Evolutionary conservation across 2,113 vertebrate genomes (phyloP).

Genomic region (Caretta caretta): DNA sequence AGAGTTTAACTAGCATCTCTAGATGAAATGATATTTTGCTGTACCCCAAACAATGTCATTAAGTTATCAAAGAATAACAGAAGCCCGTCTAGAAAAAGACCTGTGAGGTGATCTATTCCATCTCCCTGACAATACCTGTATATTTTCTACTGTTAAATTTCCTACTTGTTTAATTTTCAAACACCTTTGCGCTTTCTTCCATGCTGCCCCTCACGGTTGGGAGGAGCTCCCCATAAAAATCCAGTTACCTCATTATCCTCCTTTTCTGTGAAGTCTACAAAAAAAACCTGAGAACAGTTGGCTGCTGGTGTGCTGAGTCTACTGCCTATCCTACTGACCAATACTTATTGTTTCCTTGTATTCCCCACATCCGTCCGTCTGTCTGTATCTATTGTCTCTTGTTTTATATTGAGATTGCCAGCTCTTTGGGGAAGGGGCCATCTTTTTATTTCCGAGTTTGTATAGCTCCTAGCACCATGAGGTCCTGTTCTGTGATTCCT

Average conservation of each 20-base stretch:
- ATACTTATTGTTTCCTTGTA: background rate
- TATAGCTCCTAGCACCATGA: background rate
- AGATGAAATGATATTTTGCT: conserved; percentile 16
- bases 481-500: background rate
- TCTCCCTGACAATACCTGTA: background rate
- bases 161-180: background rate
- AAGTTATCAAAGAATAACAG: conserved; percentile 8
- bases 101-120: background rate
- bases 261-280: background rate
- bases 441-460: background rate
- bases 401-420: background rate
- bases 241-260: background rate
- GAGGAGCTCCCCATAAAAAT: background rate
- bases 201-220: background rate
- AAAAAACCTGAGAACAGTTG: background rate
- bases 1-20: conserved; percentile 8
- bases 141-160: conserved; percentile 6
- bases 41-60: background rate
- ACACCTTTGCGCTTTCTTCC: background rate
- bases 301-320: background rate
- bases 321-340: background rate
- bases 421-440: background rate
- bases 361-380: background rate
- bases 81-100: background rate
- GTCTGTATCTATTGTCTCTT: background rate